Base-by-base conservation (phyloP, 2,797 vertebrate genomes). In the Sebastes cheni region DNA sequence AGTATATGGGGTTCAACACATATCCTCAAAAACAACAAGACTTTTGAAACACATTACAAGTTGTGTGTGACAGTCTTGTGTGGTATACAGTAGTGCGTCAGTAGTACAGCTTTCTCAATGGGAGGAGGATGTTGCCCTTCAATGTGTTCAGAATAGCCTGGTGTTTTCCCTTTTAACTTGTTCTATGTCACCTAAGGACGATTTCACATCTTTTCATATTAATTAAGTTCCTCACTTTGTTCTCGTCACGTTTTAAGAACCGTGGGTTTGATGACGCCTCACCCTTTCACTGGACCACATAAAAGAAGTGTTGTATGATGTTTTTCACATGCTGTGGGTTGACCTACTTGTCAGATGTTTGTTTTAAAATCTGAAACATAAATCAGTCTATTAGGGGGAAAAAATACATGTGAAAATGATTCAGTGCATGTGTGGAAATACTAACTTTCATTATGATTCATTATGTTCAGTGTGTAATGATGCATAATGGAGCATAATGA, bases 321-420 rank as follows among this genome's bases (percentile, higher is more conserved):
- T 70, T 85, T 92, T 75, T 62, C 39, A 79, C 54, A 59, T 72
- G 23, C 22, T 6, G 64, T 85, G 65, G 77, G 64, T 56, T 86
- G 84, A 80, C 82, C 80, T 88, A 84, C 46, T 88, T 91, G 32
- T 75, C 23, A 76, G 18, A 34, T 59, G 39, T 72, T 82, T 81
- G 60, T 73, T 46, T 80, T 75, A 68, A 23, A 75, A 72, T 29
- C 22, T 54, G 72, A 88, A 84, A 10, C 66, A 71, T 76, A 62
- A 79, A 86, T 72, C 42, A 62, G 23, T 22, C 46, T 67, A 30
- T 84, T 23, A 34, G 14, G 52, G 56, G 8, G 65, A 76, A 87
- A 32, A 79, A 60, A 82, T 20, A 59, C 9, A 55, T 4, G 16
- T 61, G 55, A 55, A 74, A 75, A 58, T 46, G 50, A 72, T 65